These are phyloP conservation scores for Spatulosminthurus flaviceps DNA, from an alignment of 2,888 invertebrate species.

Conservation along the genomic window DNA sequence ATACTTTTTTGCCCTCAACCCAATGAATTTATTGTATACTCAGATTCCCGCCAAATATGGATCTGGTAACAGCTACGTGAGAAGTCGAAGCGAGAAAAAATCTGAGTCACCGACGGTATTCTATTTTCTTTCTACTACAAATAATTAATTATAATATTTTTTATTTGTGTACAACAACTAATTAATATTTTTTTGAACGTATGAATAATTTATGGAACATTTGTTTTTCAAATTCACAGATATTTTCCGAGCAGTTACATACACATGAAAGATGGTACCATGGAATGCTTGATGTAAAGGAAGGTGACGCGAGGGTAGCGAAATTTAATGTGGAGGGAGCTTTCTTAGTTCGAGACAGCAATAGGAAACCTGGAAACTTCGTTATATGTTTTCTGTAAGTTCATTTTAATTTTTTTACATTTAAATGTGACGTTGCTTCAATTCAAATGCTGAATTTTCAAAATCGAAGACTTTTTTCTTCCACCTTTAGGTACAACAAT, in stretches of 20 bases:
- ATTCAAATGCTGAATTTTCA: no score
- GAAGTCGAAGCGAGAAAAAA: not conserved
- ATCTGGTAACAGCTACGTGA: not conserved
- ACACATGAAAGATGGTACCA: slow-evolving; percentile 95
- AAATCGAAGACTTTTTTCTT: no score
- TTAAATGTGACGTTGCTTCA: no score
- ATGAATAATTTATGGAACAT: no score
- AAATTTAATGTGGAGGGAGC: slow-evolving; percentile 89
- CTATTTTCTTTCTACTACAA: not conserved
- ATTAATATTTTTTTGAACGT: no score
- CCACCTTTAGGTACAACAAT: no score
- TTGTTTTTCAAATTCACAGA: not conserved
- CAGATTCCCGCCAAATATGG: slow-evolving; percentile 48
- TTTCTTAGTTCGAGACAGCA: slow-evolving; percentile 90
- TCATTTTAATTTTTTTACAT: not conserved
- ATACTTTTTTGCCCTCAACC: slow-evolving; percentile 57
- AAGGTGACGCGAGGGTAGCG: slow-evolving; percentile 72
- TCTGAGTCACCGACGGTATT: not conserved
- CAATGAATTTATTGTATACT: slow-evolving; percentile 56
- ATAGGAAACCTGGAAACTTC: slow-evolving; percentile 94
- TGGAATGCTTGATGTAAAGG: slow-evolving; percentile 77
- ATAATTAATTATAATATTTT: no score
- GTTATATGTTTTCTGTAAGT: slow-evolving; percentile 88
- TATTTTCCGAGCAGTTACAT: slow-evolving; percentile 74
- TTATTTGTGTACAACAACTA: no score